Evolutionary conservation across 2,797 vertebrate species (phyloP), one percentile per base, ranked within the genome.

Genomic region (Columba guinea): DNA sequence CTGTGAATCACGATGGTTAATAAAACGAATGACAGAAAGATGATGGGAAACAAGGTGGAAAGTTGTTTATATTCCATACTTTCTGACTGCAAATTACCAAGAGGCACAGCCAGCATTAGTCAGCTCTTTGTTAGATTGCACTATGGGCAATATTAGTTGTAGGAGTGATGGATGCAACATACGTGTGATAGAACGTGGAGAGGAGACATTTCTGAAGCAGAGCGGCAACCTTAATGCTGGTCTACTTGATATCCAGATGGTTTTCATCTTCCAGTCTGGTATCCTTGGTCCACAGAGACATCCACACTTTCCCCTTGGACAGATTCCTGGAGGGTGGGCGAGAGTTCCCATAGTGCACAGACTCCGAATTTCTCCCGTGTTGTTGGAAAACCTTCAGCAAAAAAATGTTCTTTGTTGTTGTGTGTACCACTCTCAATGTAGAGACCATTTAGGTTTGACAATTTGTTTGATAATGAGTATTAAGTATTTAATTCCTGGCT

Each of bases 101-200:
- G 71, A 75, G 46, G 13, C 22, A 4, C 17, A 59, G 49, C 20
- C 9, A 17, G 35, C 19, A 56, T 55, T 51, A 26, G 26, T 41
- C 18, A 55, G 34, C 27, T 32, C 22, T 59, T 49, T 24, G 18
- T 44, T 34, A 37, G 63, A 12, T 23, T 28, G 23, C n/a, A 9
- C 46, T 39, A 3, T 28, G 19, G 34, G 27, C 52, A 30, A 0
- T 2, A 22, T 17, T 1, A 3, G 37, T 53, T 55, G 10, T 10
- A 5, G 49, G 80, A 48, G 11, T 16, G 24, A 24, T 24, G 48
- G 80, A 35, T 15, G 49, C 19, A 34, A 7, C 1, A 14, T 8
- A 15, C 0, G 0, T 2, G 2, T 2, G 5, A 13, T 9, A 10
- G 0, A 8, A 44, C 4, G 15, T 44, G 27, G 35, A 56, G n/a